Base-by-base conservation (phyloP, 2,113 vertebrate genomes). In the Candoia aspera region DNA sequence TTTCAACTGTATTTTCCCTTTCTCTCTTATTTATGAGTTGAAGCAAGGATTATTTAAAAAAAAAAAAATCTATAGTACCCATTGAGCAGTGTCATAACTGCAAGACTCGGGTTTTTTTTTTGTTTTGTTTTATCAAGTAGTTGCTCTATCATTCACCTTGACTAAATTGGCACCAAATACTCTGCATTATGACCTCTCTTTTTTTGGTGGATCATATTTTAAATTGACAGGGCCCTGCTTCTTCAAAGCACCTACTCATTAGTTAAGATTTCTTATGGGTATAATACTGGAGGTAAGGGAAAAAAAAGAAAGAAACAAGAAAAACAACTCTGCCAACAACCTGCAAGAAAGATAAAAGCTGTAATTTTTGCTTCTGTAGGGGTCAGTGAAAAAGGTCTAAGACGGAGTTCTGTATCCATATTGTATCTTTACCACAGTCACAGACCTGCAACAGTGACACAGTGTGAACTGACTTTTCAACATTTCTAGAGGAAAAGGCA, bases 311-410 rank as follows among this genome's bases (percentile, higher is more conserved):
- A 93, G 1, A 90, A 1, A 29, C 37, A 8, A 8, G 3, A 93
- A 23, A 91, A 94, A 87, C 6, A 87, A 62, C 17, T 79, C 4
- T 58, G 0, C 2, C 90, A 91, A 89, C 15, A 54, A 84, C 29
- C 55, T 91, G 60, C 93, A 92, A 17, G 11, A 86, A 90, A 94
- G 62, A 60, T n/a, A 87, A 95, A 92, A 93, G 19, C 68, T 84
- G 26, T 64, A 89, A 94, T 94, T 93, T 95, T 88, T 91, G 46
- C 24, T 90, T 94, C 88, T 53, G 1, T 88, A 57, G 9, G 37
- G 29, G 21, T 92, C 88, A 95, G 19, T 91, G 92, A 93, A 89
- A 93, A 89, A 88, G 6, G 8, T 19, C 92, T 95, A 62, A 2
- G 58, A 21, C 83, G 85, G n/a, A n/a, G 24, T 58, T 92, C 12